Percentiles rank a stretch among this genome's conserved stretches.
These are phyloP conservation scores for Galemys pyrenaicus DNA, from an alignment of 2,113 vertebrate genomes.

Conservation along the genomic window DNA sequence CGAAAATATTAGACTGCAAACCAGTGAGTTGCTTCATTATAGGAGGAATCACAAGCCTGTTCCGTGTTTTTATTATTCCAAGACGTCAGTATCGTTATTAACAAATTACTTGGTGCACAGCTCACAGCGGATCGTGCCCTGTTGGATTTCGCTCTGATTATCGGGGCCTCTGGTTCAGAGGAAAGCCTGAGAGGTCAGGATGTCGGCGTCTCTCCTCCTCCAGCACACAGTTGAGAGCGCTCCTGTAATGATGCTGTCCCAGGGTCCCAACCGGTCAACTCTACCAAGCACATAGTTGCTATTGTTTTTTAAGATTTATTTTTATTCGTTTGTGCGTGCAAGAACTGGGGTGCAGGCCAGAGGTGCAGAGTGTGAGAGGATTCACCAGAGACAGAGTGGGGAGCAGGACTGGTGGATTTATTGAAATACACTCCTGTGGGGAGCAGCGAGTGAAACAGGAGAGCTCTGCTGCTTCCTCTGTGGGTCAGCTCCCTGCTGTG, in stretches of 20 bases:
- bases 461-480: no score
- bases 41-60: neutral
- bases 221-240: neutral
- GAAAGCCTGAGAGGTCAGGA: neutral
- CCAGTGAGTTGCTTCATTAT: neutral
- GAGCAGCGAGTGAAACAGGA: no score
- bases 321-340: no score
- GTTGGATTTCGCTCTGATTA: neutral
- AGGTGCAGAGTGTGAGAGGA: no score
- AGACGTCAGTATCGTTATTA: neutral
- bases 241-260: neutral
- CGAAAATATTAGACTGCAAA: neutral
- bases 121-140: neutral
- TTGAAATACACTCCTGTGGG: no score
- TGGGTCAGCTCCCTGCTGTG: no score
- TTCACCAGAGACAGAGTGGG: no score
- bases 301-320: neutral
- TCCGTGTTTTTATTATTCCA: neutral
- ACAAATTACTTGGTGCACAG: neutral
- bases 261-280: neutral
- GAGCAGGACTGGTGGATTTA: no score
- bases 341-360: no score
- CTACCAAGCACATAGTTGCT: conserved; percentile 14
- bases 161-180: neutral
- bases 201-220: neutral